A percentile compares a stretch with the other conserved stretches of the same genome.
These are phyloP conservation scores for Sprattus sprattus DNA, from an alignment of 2,113 vertebrate species.

Conservation along the genomic window DNA sequence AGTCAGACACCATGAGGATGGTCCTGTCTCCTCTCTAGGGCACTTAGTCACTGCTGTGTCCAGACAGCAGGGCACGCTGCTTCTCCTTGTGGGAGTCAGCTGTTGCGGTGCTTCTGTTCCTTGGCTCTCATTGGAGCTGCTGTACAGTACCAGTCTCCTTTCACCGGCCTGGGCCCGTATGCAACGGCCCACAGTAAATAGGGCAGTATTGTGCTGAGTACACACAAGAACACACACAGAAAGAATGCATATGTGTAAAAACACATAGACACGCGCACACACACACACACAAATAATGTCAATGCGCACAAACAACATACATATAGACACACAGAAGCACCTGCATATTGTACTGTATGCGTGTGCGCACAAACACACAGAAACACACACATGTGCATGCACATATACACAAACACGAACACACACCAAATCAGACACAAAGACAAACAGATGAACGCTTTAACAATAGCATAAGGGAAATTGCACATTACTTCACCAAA, in stretches of 20 bases:
- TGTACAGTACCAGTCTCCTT: too few relatives aligned
- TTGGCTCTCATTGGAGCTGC: too few relatives aligned
- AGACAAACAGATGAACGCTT: neutral
- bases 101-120: too few relatives aligned
- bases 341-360: neutral
- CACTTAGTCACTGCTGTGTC: too few relatives aligned
- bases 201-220: neutral
- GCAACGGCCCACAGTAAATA: neutral
- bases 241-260: neutral
- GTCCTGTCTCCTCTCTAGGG: too few relatives aligned
- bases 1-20: too few relatives aligned
- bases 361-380: neutral
- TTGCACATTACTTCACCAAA: neutral
- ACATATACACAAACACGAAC: neutral
- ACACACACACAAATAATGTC: neutral
- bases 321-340: neutral
- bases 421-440: neutral
- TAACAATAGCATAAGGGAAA: neutral
- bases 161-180: neutral
- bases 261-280: neutral
- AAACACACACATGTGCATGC: neutral
- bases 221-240: neutral
- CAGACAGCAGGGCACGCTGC: too few relatives aligned
- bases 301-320: constrained; percentile 21
- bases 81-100: too few relatives aligned